Base-by-base conservation (phyloP, 2,797 vertebrate species). In the Sebastes hubbsi region DNA sequence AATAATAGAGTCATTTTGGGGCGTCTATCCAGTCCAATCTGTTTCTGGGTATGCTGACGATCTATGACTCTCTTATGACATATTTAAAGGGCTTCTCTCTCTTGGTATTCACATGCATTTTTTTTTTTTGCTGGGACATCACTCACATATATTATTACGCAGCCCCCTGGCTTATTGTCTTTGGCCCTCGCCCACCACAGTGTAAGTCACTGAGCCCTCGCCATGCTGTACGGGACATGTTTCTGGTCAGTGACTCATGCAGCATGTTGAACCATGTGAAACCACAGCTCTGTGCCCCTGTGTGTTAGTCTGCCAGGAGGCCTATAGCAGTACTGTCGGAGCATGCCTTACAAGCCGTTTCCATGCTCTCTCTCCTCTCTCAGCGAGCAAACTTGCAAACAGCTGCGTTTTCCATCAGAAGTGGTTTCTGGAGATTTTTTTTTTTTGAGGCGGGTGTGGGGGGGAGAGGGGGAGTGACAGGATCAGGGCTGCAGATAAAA, bases 391-490 rank as follows among this genome's bases (percentile, higher is more conserved):
- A 95, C 93, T 96, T 95, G 95, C 96, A 95, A 95, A 95, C 96
- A 97, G 96, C 95, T 97, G 96, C 91, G 86, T 96, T 97, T 97
- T 96, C 96, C 95, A 96, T 96, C 94, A 96, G 94, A 95, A 95
- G 96, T 92, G 91, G 91, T 97, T 97, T 97, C 72, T 63, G 86
- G 95, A 96, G 95, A 90, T 72, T 72, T 75, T 72, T 75, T 80
- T 80, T 30, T 49, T 63, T 30, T 76, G 18, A n/a, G 75, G 68
- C 29, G 34, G 71, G 77, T 24, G 24, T 4, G 66, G 81, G 32
- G 34, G 36, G 38, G n/a, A 20, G 74, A 59, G 24, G 25, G 64
- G 81, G 83, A 80, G 4, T 27, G 78, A 76, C 75, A 75, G 58
- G 84, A 82, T 60, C 77, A 79, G 42, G 42, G 84, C 30, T 77